Percentiles rank a stretch among this genome's conserved stretches.
phyloP scores from a whole-genome alignment of 2,113 vertebrate genomes.

The Poeciliopsis turrubarensis region DNA sequence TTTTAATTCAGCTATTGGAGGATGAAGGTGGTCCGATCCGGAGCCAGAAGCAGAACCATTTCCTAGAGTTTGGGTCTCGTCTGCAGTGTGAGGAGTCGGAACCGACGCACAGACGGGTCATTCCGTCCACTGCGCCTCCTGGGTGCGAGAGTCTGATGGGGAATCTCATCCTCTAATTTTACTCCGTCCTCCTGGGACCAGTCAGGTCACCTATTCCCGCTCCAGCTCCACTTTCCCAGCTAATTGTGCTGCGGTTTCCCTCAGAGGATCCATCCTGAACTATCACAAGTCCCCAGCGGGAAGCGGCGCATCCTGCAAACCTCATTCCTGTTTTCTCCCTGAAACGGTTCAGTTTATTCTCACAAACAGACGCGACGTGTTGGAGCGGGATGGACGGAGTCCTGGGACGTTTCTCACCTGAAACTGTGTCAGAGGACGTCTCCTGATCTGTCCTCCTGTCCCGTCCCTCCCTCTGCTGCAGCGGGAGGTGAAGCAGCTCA shows the following conservation, averaged over 20 bases:
- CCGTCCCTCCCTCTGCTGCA: constrained; percentile 26
- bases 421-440: constrained; percentile 63
- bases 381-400: neutral
- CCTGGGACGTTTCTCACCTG: constrained; percentile 29
- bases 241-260: constrained; percentile 62
- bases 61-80: too few species aligned
- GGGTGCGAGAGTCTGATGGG: constrained; percentile 33
- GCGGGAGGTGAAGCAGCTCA: constrained; percentile 21
- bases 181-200: constrained; percentile 41
- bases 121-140: constrained; percentile 30
- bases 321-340: constrained; percentile 40
- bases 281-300: constrained; percentile 55
- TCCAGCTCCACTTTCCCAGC: constrained; percentile 64
- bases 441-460: constrained; percentile 31
- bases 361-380: neutral
- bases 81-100: neutral
- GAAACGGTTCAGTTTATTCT: neutral
- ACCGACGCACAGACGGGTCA: too few species aligned
- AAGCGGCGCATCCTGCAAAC: constrained; percentile 19
- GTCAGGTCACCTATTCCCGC: constrained; percentile 61
- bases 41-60: too few species aligned
- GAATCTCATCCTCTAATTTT: constrained; percentile 71
- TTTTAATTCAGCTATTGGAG: too few species aligned
- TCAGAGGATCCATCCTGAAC: constrained; percentile 57
- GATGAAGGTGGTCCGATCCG: too few species aligned